Base-by-base conservation (phyloP, 2,797 vertebrate species). In the Sebastes aleutianus region DNA sequence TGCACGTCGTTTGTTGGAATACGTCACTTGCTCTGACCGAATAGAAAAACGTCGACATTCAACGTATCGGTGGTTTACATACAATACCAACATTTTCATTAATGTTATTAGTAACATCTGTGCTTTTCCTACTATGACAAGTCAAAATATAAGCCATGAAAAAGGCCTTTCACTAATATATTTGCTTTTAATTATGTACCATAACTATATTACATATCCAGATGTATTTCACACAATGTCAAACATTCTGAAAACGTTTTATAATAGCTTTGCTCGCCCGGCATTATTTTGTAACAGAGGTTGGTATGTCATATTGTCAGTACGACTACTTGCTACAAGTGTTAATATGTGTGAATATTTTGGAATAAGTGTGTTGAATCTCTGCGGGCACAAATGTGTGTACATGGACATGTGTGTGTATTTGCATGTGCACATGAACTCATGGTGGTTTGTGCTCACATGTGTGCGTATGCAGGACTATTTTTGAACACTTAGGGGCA, bases 401-500 rank as follows among this genome's bases (percentile, higher is more conserved):
- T 3, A 13, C 12, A 5, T 50, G 18, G 24, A 14, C 26, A 7
- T 27, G 31, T 56, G 34, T 47, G 24, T 36, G 22, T n/a, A 4
- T 68, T 8, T 72, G 31, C 36, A 5, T 27, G 8, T 62, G 29
- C 67, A 67, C 36, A 39, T 67, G 16, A 63, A 14, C 50, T 43
- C 22, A 4, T 7, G 7, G 59, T 43, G 57, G 18, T 58, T 27
- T 63, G 34, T 27, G 47, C 27, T 20, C 6, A 7, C 5, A 2
- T 62, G 39, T 63, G 56, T 47, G 43, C 74, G 18, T 53, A 54
- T 90, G 88, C 70, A 84, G 70, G 67, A 74, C 65, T 88, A 70
- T 36, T 77, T 87, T n/a, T 59, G 29, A 88, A 90, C 91, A 87
- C 85, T 83, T 76, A 86, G 87, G 77, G 87, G 86, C 87, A 89